phyloP scores from a whole-genome alignment of 1,140 invertebrate species.

The Zeugodacus cucurbitae region DNA sequence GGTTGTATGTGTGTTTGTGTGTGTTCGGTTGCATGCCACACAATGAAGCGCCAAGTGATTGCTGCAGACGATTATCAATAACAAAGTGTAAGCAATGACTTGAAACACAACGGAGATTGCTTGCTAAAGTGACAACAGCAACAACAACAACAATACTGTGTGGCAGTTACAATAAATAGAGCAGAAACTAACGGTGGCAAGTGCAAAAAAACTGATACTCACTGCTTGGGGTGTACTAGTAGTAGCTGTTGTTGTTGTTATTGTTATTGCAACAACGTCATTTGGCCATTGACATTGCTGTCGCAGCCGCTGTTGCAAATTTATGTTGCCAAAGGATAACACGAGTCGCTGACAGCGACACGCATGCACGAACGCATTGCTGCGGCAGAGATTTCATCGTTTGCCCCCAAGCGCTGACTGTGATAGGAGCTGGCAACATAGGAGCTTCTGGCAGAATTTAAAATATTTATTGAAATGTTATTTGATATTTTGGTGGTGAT shows the following conservation, averaged over 20 bases:
- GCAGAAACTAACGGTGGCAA: neutral
- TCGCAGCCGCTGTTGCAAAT: neutral
- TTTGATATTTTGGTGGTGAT: no score
- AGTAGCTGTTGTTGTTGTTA: neutral
- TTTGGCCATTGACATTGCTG: slow-evolving; percentile 16
- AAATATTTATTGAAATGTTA: no score
- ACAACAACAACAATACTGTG: neutral
- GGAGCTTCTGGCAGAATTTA: no score
- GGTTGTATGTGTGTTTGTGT: neutral
- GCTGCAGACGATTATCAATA: slow-evolving; percentile 38
- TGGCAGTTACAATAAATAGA: neutral
- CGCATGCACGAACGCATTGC: neutral
- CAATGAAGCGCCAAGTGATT: neutral
- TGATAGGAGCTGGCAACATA: no score
- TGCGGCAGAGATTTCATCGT: no score
- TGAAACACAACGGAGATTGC: slow-evolving; percentile 38
- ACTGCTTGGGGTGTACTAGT: neutral
- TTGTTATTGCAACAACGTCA: neutral
- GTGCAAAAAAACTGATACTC: neutral
- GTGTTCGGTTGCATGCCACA: neutral
- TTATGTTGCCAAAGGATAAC: neutral
- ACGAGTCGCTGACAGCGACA: neutral
- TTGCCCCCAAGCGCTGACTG: no score
- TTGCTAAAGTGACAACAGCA: slow-evolving; percentile 29
- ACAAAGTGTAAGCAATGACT: slow-evolving; percentile 35